Evolutionary conservation across 2,113 vertebrate genomes (phyloP), one percentile per base, ranked within the genome.

Genomic region (Aythya baeri): DNA sequence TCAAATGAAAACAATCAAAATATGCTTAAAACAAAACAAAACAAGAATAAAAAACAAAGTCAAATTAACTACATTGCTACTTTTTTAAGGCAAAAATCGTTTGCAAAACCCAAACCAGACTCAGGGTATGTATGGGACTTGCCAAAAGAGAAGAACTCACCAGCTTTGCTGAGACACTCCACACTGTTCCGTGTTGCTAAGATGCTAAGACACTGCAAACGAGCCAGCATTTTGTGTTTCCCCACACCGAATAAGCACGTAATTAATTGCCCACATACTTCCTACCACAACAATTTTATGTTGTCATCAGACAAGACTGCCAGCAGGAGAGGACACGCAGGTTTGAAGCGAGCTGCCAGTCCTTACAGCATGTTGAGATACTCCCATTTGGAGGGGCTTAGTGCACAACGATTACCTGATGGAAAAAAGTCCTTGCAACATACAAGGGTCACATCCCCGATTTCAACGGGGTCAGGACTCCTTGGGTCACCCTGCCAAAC

Each of bases 41-140:
- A 41, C 41, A 41, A 41, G 13, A 38, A 38, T 38, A 38, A 38
- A 41, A 41, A 41, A 13, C 13, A 13, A 81, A 38, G 27, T 52
- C 31, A 87, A 50, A 41, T 70, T 77, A 70, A 71, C 32, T 77
- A 52, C 14, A 76, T 17, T 73, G 17, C 23, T 59, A n/a, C 7
- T 13, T 74, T 74, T 84, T 87, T 16, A 34, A 74, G 16, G 22
- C 18, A 84, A 84, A 91, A 91, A 89, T 12, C 25, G 46, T 16
- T 52, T 66, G 17, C 29, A 41, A 58, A 43, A 81, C 34, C 27
- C 49, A 76, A 86, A 57, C 31, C 49, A 52, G 63, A 71, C 18
- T 52, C 0, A 0, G 26, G 2, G 4, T 77, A 50, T 58, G 7
- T 32, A 76, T 0, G 0, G 50, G 71, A 52, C 50, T 65, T 82